Evolutionary conservation across 2,797 vertebrate genomes (phyloP).

Genomic region (Gymnocypris eckloni): DNA sequence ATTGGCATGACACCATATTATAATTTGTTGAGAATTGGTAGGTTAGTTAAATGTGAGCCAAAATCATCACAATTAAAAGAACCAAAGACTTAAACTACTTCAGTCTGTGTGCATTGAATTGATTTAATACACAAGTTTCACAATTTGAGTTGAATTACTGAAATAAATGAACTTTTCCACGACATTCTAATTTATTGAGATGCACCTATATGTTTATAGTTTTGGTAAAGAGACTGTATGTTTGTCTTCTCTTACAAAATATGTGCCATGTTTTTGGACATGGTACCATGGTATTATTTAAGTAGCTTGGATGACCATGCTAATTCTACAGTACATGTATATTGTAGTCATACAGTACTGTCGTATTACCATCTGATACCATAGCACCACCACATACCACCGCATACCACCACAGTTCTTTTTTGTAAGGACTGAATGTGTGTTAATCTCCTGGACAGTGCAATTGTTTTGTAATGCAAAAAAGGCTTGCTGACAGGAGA

Average conservation of each 20-base stretch:
- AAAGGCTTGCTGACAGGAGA: conserved; percentile 22
- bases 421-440: conserved; percentile 46
- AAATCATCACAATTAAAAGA: no score
- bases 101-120: no score
- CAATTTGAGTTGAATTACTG: no score
- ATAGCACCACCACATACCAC: not conserved
- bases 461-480: conserved; percentile 39
- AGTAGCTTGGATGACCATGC: not conserved
- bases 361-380: conserved; percentile 1
- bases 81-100: no score
- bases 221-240: not conserved
- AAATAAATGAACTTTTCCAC: no score
- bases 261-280: conserved; percentile 21
- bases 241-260: conserved; percentile 24
- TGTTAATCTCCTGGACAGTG: conserved; percentile 24
- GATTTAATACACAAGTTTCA: no score
- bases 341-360: not conserved
- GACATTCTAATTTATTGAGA: no score
- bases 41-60: no score
- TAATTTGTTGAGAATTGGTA: no score
- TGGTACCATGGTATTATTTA: conserved; percentile 17
- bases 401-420: not conserved
- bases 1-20: no score
- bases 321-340: not conserved
- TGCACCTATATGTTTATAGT: conserved; percentile 10